Conservation (phyloP, 2,797 vertebrate species). For the Tamandua tetradactyla region DNA sequence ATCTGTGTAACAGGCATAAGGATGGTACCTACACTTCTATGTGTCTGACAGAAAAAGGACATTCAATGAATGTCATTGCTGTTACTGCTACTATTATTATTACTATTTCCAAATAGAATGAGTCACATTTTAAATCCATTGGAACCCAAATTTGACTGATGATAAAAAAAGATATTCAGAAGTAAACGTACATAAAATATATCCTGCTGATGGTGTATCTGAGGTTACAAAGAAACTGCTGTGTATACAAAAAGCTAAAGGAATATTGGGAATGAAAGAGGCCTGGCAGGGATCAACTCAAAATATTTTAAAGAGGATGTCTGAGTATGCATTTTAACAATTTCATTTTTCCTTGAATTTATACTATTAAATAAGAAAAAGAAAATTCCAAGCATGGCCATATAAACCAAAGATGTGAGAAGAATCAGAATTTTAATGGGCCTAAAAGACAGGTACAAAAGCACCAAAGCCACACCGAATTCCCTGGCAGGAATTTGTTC, state of each 20-base stretch:
- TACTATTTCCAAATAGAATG: neutral
- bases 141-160: neutral
- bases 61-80: neutral
- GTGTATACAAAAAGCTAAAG: neutral
- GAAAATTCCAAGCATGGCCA: slow-evolving; percentile 16
- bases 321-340: neutral
- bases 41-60: neutral
- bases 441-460: neutral
- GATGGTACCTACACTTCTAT: accelerated
- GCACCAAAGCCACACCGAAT: neutral
- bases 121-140: neutral
- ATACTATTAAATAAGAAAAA: slow-evolving; percentile 11
- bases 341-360: slow-evolving; percentile 33
- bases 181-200: neutral
- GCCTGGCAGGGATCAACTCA: neutral
- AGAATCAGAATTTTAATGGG: neutral
- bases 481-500: neutral
- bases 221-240: neutral
- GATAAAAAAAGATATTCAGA: neutral
- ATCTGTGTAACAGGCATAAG: neutral
- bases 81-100: neutral
- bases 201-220: neutral
- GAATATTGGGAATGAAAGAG: neutral
- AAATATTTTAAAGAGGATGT: neutral
- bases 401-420: neutral